Base-by-base conservation (phyloP, 2,797 vertebrate genomes). In the Acanthurus tractus region DNA sequence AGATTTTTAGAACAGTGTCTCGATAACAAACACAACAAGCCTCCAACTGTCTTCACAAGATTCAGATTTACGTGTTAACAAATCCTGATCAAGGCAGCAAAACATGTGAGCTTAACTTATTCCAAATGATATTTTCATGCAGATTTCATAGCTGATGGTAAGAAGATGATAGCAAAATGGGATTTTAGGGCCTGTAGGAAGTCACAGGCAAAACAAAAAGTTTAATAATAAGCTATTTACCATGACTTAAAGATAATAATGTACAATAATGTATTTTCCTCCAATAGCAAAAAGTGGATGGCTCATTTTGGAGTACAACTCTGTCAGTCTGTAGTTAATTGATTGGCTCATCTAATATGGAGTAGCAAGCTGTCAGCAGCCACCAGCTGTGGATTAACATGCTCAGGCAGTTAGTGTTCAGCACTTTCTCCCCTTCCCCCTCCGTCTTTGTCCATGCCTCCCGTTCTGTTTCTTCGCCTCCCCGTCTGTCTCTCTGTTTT, bases 341-440 rank as follows among this genome's bases (percentile, higher is more conserved):
- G 76, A 86, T 75, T 69, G 70, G 71, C 78, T 87, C 56, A 74
- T 89, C 45, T 78, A 54, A 82, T 53, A 54, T 50, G 73, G 52
- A 86, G 68, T 17, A 70, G 63, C 54, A 52, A 68, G 63, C 69
- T 79, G 70, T 82, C 58, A 59, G 74, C 75, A 76, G 64, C 65
- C 65, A 79, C 63, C 81, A 86, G 83, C 80, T 88, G 85, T 81
- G 74, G 79, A 79, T 74, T 48, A 38, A 63, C 75, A 73, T 75
- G 75, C 79, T 69, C 79, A 71, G 70, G 54, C 77, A 79, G 67
- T 45, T 63, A 20, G 46, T 75, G 68, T 78, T 83, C 77, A 83
- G 80, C 61, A 62, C 13, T 17, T 56, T 53, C 52, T 75, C n/a
- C 1, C 53, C 18, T 50, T 56, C 48, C 38, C 44, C 67, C 7